phyloP scores from a whole-genome alignment of 2,113 vertebrate genomes.

The Brachyistius frenatus region DNA sequence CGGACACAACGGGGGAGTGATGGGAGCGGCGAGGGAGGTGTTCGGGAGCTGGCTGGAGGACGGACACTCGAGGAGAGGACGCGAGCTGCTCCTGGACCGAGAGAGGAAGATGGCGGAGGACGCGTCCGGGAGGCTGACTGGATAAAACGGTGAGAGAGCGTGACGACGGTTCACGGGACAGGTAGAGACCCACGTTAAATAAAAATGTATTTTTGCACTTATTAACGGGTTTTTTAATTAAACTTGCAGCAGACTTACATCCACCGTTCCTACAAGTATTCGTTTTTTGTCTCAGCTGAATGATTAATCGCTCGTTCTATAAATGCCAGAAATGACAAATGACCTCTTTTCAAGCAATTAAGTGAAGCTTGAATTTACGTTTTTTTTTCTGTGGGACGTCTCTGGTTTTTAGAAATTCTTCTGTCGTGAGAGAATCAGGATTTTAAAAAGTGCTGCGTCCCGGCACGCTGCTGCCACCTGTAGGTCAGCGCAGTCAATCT shows the following conservation, averaged over 20 bases:
- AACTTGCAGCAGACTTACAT: constrained; percentile 8
- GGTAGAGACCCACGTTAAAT: no score
- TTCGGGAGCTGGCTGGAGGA: constrained; percentile 87
- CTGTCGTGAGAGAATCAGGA: no score
- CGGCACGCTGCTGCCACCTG: no score
- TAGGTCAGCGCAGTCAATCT: no score
- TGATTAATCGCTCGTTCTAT: constrained; percentile 32
- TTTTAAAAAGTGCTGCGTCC: no score
- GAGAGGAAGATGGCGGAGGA: constrained; percentile 80
- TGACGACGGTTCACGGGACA: no score
- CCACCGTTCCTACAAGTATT: constrained; percentile 6
- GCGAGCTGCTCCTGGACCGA: constrained; percentile 85
- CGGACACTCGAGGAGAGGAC: constrained; percentile 70
- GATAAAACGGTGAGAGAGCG: constrained; percentile 71
- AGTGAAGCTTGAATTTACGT: constrained; percentile 24
- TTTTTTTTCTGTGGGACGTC: not conserved
- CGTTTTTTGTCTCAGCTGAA: not conserved
- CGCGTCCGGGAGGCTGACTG: constrained; percentile 85
- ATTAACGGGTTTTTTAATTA: constrained; percentile 40
- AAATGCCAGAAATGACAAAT: constrained; percentile 33
- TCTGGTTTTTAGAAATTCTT: no score
- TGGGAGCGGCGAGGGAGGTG: constrained; percentile 73
- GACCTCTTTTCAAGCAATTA: constrained; percentile 16
- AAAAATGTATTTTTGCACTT: no score
- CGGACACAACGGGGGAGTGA: constrained; percentile 77